A percentile compares a stretch with the other conserved stretches of the same genome.
Conservation (phyloP, 2,888 invertebrate genomes). For the Lissocephala sabroskyi region DNA sequence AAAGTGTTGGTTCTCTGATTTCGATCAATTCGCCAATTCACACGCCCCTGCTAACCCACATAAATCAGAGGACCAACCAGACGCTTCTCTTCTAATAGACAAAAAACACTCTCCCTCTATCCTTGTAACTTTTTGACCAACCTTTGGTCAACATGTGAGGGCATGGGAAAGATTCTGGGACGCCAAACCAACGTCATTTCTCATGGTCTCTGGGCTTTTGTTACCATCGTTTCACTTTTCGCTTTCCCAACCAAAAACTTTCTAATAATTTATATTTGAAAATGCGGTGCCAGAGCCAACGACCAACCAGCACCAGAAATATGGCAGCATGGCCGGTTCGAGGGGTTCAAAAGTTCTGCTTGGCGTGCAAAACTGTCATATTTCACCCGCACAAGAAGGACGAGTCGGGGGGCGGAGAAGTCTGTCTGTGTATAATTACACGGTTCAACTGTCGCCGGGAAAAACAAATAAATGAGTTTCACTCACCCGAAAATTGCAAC, state of each 20-base stretch:
- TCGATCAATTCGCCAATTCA: no score
- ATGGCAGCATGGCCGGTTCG: no score
- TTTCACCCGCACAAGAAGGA: slow-evolving; percentile 31
- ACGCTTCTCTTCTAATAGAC: no score
- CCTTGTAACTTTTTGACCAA: no score
- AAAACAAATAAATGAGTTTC: slow-evolving; percentile 61
- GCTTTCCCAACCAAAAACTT: slow-evolving; percentile 47
- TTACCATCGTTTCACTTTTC: slow-evolving; percentile 12
- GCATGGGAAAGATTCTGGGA: no score
- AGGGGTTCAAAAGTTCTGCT: slow-evolving; percentile 54
- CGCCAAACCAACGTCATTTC: no score
- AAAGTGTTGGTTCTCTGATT: no score
- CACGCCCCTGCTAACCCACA: no score
- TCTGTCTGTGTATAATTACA: slow-evolving; percentile 56
- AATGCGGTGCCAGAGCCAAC: slow-evolving; percentile 22
- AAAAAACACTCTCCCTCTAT: no score
- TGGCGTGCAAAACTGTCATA: slow-evolving; percentile 59
- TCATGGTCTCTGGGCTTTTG: slow-evolving; percentile 17
- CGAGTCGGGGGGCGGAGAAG: neutral
- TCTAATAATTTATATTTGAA: slow-evolving; percentile 58
- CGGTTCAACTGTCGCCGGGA: slow-evolving; percentile 56
- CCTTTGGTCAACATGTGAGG: no score
- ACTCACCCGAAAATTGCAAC: slow-evolving; percentile 17
- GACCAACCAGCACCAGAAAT: no score
- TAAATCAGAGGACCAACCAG: no score